Base-by-base conservation (phyloP, 2,113 vertebrate species). In the Apaloderma vittatum region DNA sequence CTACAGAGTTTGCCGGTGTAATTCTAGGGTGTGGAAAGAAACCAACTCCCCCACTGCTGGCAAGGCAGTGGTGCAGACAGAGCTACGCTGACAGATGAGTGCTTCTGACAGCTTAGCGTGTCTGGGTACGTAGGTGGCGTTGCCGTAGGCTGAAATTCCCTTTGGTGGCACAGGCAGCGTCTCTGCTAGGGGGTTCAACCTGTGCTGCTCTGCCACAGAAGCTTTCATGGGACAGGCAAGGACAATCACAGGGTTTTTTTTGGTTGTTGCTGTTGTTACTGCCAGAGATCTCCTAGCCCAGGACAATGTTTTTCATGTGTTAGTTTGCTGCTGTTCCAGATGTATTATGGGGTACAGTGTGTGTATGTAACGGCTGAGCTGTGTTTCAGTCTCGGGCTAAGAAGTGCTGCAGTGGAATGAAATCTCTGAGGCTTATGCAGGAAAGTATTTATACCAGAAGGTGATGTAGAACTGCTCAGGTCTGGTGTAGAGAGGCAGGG, bases 21-120 rank as follows among this genome's bases (percentile, higher is more conserved):
- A 96, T 96, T 95, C 93, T 63, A 93, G 95, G 94, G 96, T 93
- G 96, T 94, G 95, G 95, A 97, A 95, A 97, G 94, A 96, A 96
- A 90, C 34, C 72, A 74, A 80, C 94, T 96, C 94, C 86, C 93
- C 93, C 93, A 94, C 94, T 90, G 86, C 83, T 96, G 94, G 95
- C 96, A 95, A 86, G 34, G 86, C 43, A 5, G 71, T 83, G 88
- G 91, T 93, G 94, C 55, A 96, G 96, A 95, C 94, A 94, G 96
- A 95, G 75, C 93, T 91, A 12, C 80, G 94, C 88, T 96, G 93
- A 96, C 91, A 93, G 94, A 96, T 90, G 93, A 93, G 79, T 88
- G 93, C 91, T 97, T 68, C 88, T 95, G 95, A 94, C 91, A 93
- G 93, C 90, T 95, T 63, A 92, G 94, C 51, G 7, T 94, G 93